These are phyloP conservation scores for Eidolon helvum DNA, from an alignment of 2,113 vertebrate species.

Conservation along the genomic window DNA sequence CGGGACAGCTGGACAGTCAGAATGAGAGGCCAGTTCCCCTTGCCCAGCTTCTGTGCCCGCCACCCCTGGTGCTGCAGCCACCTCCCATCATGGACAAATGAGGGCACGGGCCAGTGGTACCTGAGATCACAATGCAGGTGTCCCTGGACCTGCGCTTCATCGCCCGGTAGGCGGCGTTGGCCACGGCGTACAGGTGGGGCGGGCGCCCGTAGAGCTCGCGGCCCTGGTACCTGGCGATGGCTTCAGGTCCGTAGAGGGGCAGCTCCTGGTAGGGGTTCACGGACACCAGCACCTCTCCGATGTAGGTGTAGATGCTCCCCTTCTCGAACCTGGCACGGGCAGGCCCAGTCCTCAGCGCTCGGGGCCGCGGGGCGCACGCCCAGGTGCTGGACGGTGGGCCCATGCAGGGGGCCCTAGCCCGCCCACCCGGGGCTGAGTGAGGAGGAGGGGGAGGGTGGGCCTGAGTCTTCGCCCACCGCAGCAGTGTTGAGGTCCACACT, in stretches of 20 bases:
- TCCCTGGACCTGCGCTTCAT: constrained; percentile 95
- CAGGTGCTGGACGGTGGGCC: neutral
- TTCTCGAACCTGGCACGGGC: constrained; percentile 88
- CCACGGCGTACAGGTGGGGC: constrained; percentile 92
- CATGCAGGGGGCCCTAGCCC: neutral
- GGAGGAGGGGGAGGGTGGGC: neutral
- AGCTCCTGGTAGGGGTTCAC: constrained; percentile 92
- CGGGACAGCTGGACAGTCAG: neutral
- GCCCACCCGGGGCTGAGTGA: neutral
- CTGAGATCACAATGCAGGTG: constrained; percentile 97
- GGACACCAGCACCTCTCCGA: constrained; percentile 95
- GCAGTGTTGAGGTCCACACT: neutral
- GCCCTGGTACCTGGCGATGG: constrained; percentile 89
- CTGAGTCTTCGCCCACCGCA: neutral
- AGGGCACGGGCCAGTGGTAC: constrained; percentile 66
- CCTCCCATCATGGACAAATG: neutral
- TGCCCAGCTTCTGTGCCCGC: neutral
- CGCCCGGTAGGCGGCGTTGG: constrained; percentile 94
- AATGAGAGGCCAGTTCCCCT: too few species aligned
- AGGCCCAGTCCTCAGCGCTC: neutral
- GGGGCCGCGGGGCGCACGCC: neutral
- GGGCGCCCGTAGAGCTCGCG: constrained; percentile 94
- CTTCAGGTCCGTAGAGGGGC: constrained; percentile 88
- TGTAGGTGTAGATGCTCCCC: constrained; percentile 94
- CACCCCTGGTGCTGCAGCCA: neutral